Base-by-base conservation (phyloP, 2,888 invertebrate species). In the Pseudolycoriella hygida region DNA sequence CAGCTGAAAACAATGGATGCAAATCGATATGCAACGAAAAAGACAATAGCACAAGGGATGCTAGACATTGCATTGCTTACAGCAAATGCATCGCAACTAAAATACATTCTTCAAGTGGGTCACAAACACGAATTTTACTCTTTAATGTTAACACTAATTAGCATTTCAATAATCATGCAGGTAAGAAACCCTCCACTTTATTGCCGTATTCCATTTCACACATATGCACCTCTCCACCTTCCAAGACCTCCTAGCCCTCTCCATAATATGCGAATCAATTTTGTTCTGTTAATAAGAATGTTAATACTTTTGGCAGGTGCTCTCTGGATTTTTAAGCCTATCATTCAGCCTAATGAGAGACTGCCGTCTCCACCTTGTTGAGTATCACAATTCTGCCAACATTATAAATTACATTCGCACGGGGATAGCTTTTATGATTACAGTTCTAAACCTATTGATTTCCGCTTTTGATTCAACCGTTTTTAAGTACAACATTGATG, bases 1-100 rank as follows among this genome's bases (percentile, higher is more conserved):
- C 40, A 80, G 80, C 60, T 73, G 54, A 86, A 84, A 62, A 71
- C 77, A 1, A 67, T 88, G 61, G 85, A 89, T 58, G 81, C 84
- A 3, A 90, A 89, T 64, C 75, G 82, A 52, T 90, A 89, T 73
- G 88, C 89, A 17, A 88, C 88, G 10, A 90, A 89, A 65, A 90
- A 90, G 66, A 88, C 88, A 0, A 86, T 89, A 47, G 87, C 89
- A 1, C 89, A 89, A 69, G 88, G 89, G 3, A 82, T 89, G 77
- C 71, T 89, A 54, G 88, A 89, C 61, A 85, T 89, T 47, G 88
- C 89, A 1, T 66, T 89, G 50, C 68, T 89, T 43, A 88, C 88
- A 2, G 87, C 88, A 1, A 89, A 89, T 59, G 88, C 88, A 3
- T 85, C 86, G 0, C 89, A 89, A 60, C 67, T 89, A 32, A 88